Conservation (phyloP, 2,888 invertebrate species). For the Synanthedon andrenaeformis region DNA sequence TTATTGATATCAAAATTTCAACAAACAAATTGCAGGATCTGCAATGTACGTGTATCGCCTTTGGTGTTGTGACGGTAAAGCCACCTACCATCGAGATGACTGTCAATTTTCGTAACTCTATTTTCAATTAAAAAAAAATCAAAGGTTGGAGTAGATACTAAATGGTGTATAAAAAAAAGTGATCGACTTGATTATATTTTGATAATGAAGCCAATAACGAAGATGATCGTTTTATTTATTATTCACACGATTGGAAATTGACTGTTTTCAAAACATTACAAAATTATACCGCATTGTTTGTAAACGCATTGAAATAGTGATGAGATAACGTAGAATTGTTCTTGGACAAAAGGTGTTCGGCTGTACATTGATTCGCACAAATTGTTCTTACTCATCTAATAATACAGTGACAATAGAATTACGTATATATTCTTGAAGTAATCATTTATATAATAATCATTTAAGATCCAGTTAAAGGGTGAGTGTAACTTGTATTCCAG, state of each 20-base stretch:
- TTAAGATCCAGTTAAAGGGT: constrained; percentile 17
- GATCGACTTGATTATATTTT: background rate
- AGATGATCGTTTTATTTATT: background rate
- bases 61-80: no score
- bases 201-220: background rate
- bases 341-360: constrained; percentile 8
- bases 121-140: no score
- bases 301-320: constrained; percentile 28
- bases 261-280: constrained; percentile 21
- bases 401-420: constrained; percentile 12
- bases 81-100: no score
- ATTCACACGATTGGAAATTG: background rate
- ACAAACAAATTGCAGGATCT: no score
- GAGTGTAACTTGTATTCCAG: background rate
- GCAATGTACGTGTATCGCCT: no score
- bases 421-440: background rate
- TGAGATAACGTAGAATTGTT: constrained; percentile 18
- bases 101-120: no score
- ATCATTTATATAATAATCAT: constrained; percentile 2
- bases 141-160: background rate
- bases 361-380: constrained; percentile 13
- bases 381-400: constrained; percentile 16
- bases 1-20: no score
- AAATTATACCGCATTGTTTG: constrained; percentile 30
- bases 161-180: background rate